Evolutionary conservation across 1,140 invertebrate species (phyloP), one percentile per base, ranked within the genome.

Genomic region (Wiebesia pumilae): DNA sequence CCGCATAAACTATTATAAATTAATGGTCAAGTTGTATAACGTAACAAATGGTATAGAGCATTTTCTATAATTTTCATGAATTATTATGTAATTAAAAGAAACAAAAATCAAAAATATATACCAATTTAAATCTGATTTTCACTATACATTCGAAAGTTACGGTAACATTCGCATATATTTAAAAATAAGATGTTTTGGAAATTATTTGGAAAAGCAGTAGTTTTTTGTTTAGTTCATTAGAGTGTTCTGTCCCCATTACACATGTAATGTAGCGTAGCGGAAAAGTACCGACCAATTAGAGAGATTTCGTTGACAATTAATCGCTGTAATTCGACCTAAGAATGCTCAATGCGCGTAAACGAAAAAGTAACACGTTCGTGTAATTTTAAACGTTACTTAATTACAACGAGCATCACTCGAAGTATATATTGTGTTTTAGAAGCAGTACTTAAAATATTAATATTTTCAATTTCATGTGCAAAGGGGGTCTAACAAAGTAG

Each of bases 241-340:
- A 24, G 21, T 35, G 16, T 21, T 71, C 21, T 16, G 16, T 38
- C 27, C 24, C 58, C 58, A 62, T 24, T 62, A 62, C 4, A 62
- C 24, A 62, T 3, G 14, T 3, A 62, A 71, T 71, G 21, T 3
- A 30, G 30, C 16, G 0, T 71, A 71, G 33, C 33, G 69, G 69
- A 71, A 71, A 71, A 71, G n/a, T 71, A 71, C 69, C 33, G 19
- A 71, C 69, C 33, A 71, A 71, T 71, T 71, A 71, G 10, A 65
- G 65, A 30, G 10, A 71, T 38, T 71, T 71, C 69, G 33, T 71
- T 71, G 69, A 38, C 69, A 38, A 35, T 35, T 71, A 71, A 71
- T 71, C 14, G 69, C 4, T 35, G 10, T 62, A 62, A 62, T 62
- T 62, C 10, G 27, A 27, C 58, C 58, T 27, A 27, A 62, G 58